phyloP scores from a whole-genome alignment of 1,140 invertebrate genomes.

The Plectrocnemia conspersa region DNA sequence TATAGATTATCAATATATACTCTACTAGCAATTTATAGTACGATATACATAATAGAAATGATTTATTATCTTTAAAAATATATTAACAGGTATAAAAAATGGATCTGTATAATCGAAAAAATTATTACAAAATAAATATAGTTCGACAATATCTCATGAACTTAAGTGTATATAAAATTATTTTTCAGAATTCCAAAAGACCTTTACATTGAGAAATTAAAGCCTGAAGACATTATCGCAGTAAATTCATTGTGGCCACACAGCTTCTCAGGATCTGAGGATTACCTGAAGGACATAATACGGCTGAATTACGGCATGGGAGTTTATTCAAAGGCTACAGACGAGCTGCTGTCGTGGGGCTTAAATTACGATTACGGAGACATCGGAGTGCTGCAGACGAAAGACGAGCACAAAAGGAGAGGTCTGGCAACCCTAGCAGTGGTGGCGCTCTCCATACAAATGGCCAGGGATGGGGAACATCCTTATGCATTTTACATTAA shows the following conservation, averaged over 20 bases:
- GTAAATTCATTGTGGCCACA: constrained; percentile 38
- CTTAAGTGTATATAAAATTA: too few relatives aligned
- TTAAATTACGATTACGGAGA: constrained; percentile 37
- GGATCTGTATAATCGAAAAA: too few relatives aligned
- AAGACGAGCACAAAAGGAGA: constrained; percentile 36
- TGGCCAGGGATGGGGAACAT: constrained; percentile 37
- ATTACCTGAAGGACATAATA: constrained; percentile 36
- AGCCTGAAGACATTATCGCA: constrained; percentile 27
- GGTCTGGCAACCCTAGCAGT: constrained; percentile 38
- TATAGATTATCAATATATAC: too few relatives aligned
- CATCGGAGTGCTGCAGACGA: constrained; percentile 38
- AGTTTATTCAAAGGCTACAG: constrained; percentile 35
- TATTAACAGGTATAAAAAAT: too few relatives aligned
- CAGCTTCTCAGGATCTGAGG: constrained; percentile 34
- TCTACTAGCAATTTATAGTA: too few relatives aligned
- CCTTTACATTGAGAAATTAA: constrained; percentile 36
- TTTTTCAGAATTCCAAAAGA: too few relatives aligned
- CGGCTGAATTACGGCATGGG: constrained; percentile 38
- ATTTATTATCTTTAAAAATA: too few relatives aligned
- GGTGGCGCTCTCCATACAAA: constrained; percentile 34
- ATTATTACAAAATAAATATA: too few relatives aligned
- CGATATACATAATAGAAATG: too few relatives aligned
- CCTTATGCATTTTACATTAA: constrained; percentile 33
- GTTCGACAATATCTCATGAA: too few relatives aligned
- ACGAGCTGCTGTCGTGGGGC: constrained; percentile 37